phyloP scores from a whole-genome alignment of 2,113 vertebrate species.

The Pseudolaguvia tuberculata region DNA sequence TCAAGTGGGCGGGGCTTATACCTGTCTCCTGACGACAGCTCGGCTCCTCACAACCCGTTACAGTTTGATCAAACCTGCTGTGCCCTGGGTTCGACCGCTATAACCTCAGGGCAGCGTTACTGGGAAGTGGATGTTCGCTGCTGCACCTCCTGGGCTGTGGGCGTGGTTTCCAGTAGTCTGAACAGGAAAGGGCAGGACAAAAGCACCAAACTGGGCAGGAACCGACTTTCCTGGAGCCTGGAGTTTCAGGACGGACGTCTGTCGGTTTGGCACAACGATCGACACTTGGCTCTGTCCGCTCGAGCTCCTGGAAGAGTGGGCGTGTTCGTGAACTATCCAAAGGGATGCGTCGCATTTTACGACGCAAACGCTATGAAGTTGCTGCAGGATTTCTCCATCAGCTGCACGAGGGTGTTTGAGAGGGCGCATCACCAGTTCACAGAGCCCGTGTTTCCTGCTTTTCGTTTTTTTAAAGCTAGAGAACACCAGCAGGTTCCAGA shows the following conservation, averaged over 20 bases:
- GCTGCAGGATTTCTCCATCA: constrained; percentile 65
- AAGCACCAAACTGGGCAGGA: constrained; percentile 65
- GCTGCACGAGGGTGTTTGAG: constrained; percentile 59
- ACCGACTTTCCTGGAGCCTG: constrained; percentile 70
- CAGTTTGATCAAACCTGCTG: constrained; percentile 70
- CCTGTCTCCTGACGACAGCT: constrained; percentile 37
- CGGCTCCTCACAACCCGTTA: constrained; percentile 52
- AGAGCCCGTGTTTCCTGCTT: constrained; percentile 61
- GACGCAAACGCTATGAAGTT: constrained; percentile 59
- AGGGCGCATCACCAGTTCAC: constrained; percentile 68
- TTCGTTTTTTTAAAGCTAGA: constrained; percentile 61
- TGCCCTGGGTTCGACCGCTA: constrained; percentile 54
- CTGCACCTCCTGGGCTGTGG: constrained; percentile 66
- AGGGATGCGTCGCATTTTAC: constrained; percentile 65
- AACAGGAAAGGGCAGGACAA: constrained; percentile 65
- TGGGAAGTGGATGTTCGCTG: constrained; percentile 69
- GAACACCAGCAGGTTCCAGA: constrained; percentile 49
- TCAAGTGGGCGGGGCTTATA: constrained; percentile 51
- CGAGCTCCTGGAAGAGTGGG: constrained; percentile 52
- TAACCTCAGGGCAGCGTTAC: constrained; percentile 55
- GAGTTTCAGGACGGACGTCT: constrained; percentile 59
- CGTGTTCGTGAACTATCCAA: constrained; percentile 63
- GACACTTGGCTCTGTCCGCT: constrained; percentile 50
- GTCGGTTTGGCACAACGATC: constrained; percentile 66
- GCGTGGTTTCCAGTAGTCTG: constrained; percentile 60